phyloP scores from a whole-genome alignment of 2,888 invertebrate genomes.

The Creontiades dilutus region DNA sequence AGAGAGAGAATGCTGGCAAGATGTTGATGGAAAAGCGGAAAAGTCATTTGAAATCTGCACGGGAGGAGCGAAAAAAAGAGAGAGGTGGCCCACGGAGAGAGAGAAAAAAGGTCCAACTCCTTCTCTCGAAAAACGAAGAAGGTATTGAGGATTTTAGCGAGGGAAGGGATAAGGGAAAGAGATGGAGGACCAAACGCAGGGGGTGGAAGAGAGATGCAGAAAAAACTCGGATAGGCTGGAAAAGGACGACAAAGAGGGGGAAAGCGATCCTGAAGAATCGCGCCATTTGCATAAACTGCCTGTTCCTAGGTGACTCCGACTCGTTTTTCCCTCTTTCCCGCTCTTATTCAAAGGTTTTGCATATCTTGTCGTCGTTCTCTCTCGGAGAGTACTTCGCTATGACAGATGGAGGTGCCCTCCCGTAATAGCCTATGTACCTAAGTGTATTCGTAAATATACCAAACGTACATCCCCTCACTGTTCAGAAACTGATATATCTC shows the following conservation, averaged over 20 bases:
- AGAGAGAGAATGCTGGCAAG: not conserved
- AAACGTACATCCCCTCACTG: not conserved
- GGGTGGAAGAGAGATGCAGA: not conserved
- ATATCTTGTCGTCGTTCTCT: conserved; percentile 37
- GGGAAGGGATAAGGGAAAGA: conserved; percentile 18
- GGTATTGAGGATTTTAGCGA: conserved; percentile 40
- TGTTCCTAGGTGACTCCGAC: conserved; percentile 33
- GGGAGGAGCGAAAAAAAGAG: not conserved
- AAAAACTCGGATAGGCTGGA: not conserved
- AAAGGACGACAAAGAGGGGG: not conserved
- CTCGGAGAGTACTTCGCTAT: conserved; percentile 4
- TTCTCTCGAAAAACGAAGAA: conserved; percentile 12
- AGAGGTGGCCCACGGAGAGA: not conserved
- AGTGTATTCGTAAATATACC: not conserved
- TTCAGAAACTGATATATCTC: not conserved
- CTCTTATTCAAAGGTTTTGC: conserved; percentile 33
- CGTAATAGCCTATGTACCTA: conserved; percentile 7
- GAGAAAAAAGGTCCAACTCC: not conserved
- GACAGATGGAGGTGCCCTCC: conserved; percentile 10
- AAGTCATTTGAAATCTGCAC: conserved; percentile 42
- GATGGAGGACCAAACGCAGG: not conserved
- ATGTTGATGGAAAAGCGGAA: conserved; percentile 35
- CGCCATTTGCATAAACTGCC: conserved; percentile 52
- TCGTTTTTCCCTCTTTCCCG: conserved; percentile 30
- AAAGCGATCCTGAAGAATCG: conserved; percentile 38